Percentiles rank a stretch among this genome's conserved stretches.
Evolutionary conservation across 2,888 invertebrate genomes (phyloP).

Genomic region (Brachyptera risi): DNA sequence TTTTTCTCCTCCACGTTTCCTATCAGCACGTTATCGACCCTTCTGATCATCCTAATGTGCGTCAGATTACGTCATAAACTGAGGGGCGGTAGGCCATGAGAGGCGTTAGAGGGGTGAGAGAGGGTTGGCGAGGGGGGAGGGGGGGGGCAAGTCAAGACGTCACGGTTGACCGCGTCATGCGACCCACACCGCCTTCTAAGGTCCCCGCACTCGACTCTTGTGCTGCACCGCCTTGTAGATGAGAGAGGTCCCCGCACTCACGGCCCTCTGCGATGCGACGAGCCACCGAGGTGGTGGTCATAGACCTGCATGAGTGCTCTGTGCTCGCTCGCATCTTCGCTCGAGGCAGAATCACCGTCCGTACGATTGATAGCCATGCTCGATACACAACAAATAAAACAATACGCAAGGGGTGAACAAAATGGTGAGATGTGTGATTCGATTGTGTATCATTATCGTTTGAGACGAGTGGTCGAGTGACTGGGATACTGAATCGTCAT

Average conservation of each 20-base stretch:
- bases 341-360: background rate
- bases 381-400: background rate
- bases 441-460: too few species aligned
- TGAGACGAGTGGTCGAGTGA: too few species aligned
- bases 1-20: too few species aligned
- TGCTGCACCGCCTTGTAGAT: too few species aligned
- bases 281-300: slow-evolving; percentile 13
- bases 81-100: background rate
- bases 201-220: slow-evolving; percentile 10
- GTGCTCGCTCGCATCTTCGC: background rate
- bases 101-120: background rate
- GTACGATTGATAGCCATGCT: background rate
- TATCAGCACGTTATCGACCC: too few species aligned
- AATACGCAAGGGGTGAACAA: slow-evolving; percentile 3
- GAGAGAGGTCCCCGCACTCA: too few species aligned
- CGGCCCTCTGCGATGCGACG: too few species aligned
- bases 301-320: too few species aligned
- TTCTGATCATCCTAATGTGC: background rate
- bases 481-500: too few species aligned
- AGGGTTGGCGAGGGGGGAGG: background rate
- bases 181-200: slow-evolving; percentile 9
- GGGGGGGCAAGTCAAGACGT: background rate
- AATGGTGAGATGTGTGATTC: too few species aligned
- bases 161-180: slow-evolving; percentile 13
- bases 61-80: background rate